These are phyloP conservation scores for Chromobotia macracanthus DNA, from an alignment of 2,797 vertebrate species.

Conservation along the genomic window DNA sequence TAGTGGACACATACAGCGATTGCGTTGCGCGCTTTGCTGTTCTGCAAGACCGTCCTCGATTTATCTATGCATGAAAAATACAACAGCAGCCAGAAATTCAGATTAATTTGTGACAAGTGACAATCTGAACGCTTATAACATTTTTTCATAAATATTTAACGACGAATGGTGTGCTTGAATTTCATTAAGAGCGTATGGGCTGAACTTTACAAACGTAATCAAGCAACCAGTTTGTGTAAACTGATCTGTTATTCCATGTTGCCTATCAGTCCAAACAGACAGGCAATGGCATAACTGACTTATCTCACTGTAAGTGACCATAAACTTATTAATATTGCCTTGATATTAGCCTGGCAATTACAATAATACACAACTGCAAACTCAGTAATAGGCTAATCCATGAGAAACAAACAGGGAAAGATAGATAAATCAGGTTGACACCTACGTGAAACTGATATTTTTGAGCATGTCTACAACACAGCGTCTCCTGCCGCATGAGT, in stretches of 20 bases:
- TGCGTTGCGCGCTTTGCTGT: neutral
- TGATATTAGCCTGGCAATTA: neutral
- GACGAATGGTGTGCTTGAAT: neutral
- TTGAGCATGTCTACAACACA: neutral
- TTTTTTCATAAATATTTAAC: slow-evolving; percentile 15
- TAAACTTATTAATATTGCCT: neutral
- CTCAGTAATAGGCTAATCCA: too few relatives aligned
- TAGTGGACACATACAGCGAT: slow-evolving; percentile 17
- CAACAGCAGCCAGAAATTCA: slow-evolving; percentile 1
- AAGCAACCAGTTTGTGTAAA: slow-evolving; percentile 7
- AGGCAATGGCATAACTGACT: neutral
- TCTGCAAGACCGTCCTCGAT: neutral
- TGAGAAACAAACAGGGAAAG: too few relatives aligned
- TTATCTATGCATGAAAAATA: slow-evolving; percentile 32
- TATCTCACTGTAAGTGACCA: too few relatives aligned
- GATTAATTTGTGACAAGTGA: slow-evolving; percentile 18
- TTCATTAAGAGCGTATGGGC: slow-evolving; percentile 2
- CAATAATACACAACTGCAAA: too few relatives aligned
- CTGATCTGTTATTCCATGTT: neutral
- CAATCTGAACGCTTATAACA: slow-evolving; percentile 1
- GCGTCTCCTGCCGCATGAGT: slow-evolving; percentile 71
- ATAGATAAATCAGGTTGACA: neutral
- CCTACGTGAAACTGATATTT: slow-evolving; percentile 3
- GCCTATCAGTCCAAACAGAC: neutral
- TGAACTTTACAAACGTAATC: slow-evolving; percentile 21